A percentile compares a stretch with the other conserved stretches of the same genome.
Conservation (phyloP, 2,113 vertebrate genomes). For the Rhipidura dahli region DNA sequence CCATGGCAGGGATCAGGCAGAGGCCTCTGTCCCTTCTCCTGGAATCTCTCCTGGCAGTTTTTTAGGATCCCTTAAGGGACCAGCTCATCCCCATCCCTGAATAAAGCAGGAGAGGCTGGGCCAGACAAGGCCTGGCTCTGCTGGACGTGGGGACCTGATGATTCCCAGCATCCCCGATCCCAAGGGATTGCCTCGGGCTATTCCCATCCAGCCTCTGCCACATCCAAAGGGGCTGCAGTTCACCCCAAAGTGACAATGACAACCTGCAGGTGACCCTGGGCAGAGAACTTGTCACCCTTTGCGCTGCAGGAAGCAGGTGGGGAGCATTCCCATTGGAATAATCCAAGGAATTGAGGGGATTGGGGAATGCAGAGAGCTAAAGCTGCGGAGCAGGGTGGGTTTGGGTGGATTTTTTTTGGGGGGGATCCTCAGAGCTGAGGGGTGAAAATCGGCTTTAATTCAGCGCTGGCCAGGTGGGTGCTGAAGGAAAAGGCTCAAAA, state of each 20-base stretch:
- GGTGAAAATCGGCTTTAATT: neutral
- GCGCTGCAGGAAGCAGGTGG: neutral
- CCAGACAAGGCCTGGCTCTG: neutral
- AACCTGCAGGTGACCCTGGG: neutral
- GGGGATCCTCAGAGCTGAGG: neutral
- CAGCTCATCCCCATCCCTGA: neutral
- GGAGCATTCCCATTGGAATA: neutral
- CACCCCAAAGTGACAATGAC: neutral
- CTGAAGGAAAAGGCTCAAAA: fast-evolving
- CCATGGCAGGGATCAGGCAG: neutral
- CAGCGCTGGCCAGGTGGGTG: fast-evolving
- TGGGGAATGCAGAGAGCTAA: neutral
- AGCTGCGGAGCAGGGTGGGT: neutral
- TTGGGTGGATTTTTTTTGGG: neutral
- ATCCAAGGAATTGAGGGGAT: neutral
- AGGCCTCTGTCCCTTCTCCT: neutral
- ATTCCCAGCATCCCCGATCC: neutral
- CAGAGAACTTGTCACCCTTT: neutral
- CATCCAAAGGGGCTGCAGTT: neutral
- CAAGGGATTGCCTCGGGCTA: neutral
- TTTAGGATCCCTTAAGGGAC: neutral
- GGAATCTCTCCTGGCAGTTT: neutral
- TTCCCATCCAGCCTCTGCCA: neutral
- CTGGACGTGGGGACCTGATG: neutral
- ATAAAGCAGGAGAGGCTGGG: neutral